A percentile compares a stretch with the other conserved stretches of the same genome.
Conservation (phyloP, 2,888 invertebrate species). For the Idaea straminata region DNA sequence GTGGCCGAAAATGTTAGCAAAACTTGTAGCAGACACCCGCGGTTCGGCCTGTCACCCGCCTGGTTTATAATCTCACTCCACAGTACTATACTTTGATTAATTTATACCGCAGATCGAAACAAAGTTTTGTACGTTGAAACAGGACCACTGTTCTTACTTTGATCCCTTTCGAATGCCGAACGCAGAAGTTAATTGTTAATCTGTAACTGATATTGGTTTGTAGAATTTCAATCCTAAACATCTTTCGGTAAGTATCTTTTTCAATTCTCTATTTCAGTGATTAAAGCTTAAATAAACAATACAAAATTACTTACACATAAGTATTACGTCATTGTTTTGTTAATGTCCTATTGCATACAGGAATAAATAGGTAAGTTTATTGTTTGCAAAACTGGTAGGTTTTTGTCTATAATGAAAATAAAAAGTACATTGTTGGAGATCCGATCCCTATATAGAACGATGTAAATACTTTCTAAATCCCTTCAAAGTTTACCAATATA, state of each 20-base stretch:
- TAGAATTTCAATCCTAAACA: constrained; percentile 40
- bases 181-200: constrained; percentile 65
- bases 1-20: constrained; percentile 59
- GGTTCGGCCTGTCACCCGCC: constrained; percentile 39
- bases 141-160: constrained; percentile 63
- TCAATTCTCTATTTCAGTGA: constrained; percentile 33
- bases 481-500: background rate
- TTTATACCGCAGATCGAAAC: constrained; percentile 66
- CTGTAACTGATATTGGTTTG: constrained; percentile 56
- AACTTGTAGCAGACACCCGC: constrained; percentile 59
- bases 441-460: background rate
- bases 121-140: constrained; percentile 69
- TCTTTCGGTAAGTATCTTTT: constrained; percentile 42
- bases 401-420: background rate
- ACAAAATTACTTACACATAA: background rate
- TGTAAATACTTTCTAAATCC: background rate
- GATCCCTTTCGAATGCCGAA: constrained; percentile 54
- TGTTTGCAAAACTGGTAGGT: background rate
- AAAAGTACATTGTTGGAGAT: background rate
- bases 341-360: background rate
- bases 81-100: constrained; percentile 70
- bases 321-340: background rate
- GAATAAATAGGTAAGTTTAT: background rate
- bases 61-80: constrained; percentile 66
- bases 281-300: background rate